Conservation (phyloP, 2,888 invertebrate species). For the Alentia gelatinosa region DNA sequence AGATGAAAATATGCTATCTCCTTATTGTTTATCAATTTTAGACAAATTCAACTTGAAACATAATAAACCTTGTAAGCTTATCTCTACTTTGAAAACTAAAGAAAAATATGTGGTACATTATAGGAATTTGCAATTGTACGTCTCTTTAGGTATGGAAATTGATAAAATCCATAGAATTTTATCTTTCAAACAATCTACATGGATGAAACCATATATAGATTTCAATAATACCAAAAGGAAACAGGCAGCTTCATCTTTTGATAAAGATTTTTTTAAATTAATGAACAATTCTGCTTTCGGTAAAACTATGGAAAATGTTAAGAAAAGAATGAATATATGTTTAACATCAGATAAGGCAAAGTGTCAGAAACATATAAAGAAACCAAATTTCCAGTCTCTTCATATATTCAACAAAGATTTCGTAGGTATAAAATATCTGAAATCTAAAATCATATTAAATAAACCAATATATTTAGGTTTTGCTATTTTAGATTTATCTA, state of each 20-base stretch:
- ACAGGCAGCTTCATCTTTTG: background rate
- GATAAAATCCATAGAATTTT: background rate
- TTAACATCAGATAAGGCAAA: background rate
- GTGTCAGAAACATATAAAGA: background rate
- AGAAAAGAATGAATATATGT: background rate
- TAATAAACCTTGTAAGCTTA: background rate
- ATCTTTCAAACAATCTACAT: background rate
- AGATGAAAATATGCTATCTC: background rate
- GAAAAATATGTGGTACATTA: background rate
- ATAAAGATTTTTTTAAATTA: background rate
- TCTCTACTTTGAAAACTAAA: too few species aligned
- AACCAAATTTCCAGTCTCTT: background rate
- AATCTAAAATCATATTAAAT: background rate
- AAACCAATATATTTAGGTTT: background rate
- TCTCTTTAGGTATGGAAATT: background rate
- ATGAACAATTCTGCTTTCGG: background rate
- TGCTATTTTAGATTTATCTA: background rate
- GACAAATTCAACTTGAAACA: background rate
- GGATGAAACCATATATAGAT: slow-evolving; percentile 7
- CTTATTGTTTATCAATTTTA: background rate
- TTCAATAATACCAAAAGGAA: background rate
- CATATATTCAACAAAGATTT: background rate
- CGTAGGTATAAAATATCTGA: background rate
- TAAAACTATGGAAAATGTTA: background rate
- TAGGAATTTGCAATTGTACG: background rate